These are phyloP conservation scores for Cordilura impudica DNA, from an alignment of 2,888 invertebrate genomes.

Conservation along the genomic window DNA sequence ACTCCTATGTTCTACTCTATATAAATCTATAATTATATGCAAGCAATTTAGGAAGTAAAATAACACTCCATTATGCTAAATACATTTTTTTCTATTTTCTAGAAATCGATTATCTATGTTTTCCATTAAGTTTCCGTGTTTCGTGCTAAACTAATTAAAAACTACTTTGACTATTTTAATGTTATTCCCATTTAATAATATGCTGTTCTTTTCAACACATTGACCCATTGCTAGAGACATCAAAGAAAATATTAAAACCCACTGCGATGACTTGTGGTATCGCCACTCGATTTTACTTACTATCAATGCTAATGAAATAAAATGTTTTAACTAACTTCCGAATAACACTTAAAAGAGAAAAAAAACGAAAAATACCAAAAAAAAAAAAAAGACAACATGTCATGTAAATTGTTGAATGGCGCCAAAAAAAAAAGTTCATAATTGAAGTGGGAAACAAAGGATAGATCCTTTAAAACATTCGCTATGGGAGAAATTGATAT, in stretches of 20 bases:
- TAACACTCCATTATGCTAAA: too few species aligned
- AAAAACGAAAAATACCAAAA: neutral
- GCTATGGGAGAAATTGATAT: constrained; percentile 27
- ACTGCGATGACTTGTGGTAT: neutral
- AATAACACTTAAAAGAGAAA: constrained; percentile 39
- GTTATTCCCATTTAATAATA: constrained; percentile 36
- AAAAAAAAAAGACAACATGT: constrained; percentile 36
- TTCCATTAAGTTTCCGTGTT: neutral
- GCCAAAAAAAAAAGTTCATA: constrained; percentile 32
- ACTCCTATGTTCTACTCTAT: too few species aligned
- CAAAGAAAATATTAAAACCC: neutral
- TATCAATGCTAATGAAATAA: constrained; percentile 41
- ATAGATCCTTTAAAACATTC: constrained; percentile 38
- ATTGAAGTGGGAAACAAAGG: constrained; percentile 59
- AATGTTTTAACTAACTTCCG: constrained; percentile 33
- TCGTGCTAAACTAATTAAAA: constrained; percentile 43
- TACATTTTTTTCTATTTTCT: too few species aligned
- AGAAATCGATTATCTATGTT: constrained; percentile 18
- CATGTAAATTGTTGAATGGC: constrained; percentile 48
- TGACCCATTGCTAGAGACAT: constrained; percentile 11
- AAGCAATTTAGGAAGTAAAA: too few species aligned
- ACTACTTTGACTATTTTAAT: neutral
- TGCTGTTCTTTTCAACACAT: constrained; percentile 42
- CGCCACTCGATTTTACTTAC: neutral
- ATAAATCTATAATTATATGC: too few species aligned